These are phyloP conservation scores for Halocynthia aurantium DNA, from an alignment of 23 tunicate species.

Conservation along the genomic window DNA sequence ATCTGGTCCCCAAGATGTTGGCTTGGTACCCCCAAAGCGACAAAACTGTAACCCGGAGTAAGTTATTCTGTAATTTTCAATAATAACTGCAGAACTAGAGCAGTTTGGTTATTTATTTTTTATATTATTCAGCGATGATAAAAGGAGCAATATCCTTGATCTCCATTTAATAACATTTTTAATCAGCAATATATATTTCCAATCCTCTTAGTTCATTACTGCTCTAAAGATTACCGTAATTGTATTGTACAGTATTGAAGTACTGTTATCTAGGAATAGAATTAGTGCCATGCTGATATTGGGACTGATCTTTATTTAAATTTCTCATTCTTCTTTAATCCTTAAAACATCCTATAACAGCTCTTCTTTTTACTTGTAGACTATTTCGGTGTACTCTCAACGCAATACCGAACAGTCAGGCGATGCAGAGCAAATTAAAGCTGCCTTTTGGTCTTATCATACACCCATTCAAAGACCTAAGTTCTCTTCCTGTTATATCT, in stretches of 20 bases:
- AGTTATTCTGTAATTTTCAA: conserved; percentile 11
- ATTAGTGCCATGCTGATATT: background rate
- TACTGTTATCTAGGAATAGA: background rate
- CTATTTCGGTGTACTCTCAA: conserved; percentile 87
- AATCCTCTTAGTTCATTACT: no score
- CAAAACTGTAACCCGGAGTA: conserved; percentile 92
- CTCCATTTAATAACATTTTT: no score
- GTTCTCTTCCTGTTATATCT: conserved; percentile 93
- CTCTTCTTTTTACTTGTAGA: conserved; percentile 28
- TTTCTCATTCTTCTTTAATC: background rate
- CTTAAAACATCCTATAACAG: background rate
- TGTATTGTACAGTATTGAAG: background rate
- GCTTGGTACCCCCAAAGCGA: conserved; percentile 83
- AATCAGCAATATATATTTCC: no score
- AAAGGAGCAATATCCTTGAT: no score
- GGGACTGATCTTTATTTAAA: background rate
- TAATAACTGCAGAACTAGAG: background rate
- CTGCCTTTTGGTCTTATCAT: conserved; percentile 92
- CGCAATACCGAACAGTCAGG: conserved; percentile 79
- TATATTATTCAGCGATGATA: no score
- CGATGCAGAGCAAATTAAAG: conserved; percentile 62
- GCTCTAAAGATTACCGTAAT: no score
- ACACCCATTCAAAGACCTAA: conserved; percentile 95
- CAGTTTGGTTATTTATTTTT: no score
- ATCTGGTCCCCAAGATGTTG: conserved; percentile 26